phyloP scores from a whole-genome alignment of 2,797 vertebrate species.

The Falco naumanni region DNA sequence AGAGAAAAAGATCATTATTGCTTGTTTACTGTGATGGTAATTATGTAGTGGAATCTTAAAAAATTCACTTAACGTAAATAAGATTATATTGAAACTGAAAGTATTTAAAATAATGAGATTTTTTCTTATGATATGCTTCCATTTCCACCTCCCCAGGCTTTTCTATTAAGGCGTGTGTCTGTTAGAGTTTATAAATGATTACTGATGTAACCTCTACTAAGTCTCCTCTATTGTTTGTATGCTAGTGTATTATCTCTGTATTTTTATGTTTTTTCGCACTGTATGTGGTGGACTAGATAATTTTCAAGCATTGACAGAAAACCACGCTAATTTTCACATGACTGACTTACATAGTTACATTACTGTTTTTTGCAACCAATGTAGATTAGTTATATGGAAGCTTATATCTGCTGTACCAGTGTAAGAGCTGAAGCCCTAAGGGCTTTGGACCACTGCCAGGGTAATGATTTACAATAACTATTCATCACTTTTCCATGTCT shows the following conservation, averaged over 20 bases:
- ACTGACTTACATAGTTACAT: background rate
- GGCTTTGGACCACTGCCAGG: constrained; percentile 21
- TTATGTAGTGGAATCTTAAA: background rate
- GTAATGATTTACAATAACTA: constrained; percentile 24
- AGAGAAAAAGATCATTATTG: background rate
- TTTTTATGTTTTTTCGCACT: background rate
- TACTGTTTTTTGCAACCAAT: background rate
- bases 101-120: background rate
- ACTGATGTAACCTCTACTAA: background rate
- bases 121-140: background rate
- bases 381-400: background rate
- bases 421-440: constrained; percentile 33
- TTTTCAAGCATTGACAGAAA: background rate
- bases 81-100: background rate
- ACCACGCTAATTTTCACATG: background rate
- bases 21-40: constrained; percentile 5
- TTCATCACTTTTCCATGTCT: background rate
- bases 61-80: background rate
- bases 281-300: background rate
- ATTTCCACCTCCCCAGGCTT: background rate
- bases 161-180: background rate
- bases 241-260: background rate
- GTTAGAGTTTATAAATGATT: background rate
- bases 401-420: background rate
- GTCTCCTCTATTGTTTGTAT: background rate